Evolutionary conservation across 1,140 invertebrate genomes (phyloP).

Genomic region (Caerostris extrusa): DNA sequence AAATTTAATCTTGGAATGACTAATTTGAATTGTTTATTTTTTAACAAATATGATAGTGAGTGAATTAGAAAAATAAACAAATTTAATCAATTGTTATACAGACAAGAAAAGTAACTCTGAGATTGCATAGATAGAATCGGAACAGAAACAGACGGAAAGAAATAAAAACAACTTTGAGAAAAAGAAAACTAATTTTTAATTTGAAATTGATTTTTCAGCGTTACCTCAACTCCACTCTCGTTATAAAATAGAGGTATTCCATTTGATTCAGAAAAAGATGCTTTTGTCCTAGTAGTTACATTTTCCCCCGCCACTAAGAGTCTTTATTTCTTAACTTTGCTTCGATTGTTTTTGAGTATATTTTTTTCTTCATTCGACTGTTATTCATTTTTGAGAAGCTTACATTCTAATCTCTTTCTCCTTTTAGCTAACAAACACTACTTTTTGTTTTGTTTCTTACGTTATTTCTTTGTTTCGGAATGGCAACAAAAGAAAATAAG

Average conservation of each 20-base stretch:
- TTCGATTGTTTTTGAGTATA: constrained; percentile 3
- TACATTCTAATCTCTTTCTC: constrained; percentile 17
- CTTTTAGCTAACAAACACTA: constrained; percentile 11
- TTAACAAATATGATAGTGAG: too few species aligned
- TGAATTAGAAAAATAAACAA: too few species aligned
- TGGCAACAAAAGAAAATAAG: background rate
- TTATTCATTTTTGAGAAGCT: constrained; percentile 28
- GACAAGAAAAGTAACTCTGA: too few species aligned
- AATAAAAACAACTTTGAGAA: too few species aligned
- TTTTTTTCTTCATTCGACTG: background rate
- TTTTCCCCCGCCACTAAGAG: background rate
- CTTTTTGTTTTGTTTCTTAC: background rate
- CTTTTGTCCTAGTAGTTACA: background rate
- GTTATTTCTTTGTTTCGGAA: background rate
- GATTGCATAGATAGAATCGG: too few species aligned
- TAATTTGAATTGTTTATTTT: too few species aligned
- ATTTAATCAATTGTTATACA: too few species aligned
- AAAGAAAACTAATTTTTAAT: background rate
- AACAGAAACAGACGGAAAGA: too few species aligned
- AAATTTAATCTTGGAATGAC: too few species aligned
- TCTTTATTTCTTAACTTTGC: background rate
- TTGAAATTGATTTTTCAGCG: background rate
- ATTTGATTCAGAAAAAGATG: background rate
- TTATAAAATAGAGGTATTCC: background rate
- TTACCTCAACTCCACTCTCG: background rate